These are phyloP conservation scores for Guaruba guarouba DNA, from an alignment of 2,113 vertebrate genomes.

Conservation along the genomic window DNA sequence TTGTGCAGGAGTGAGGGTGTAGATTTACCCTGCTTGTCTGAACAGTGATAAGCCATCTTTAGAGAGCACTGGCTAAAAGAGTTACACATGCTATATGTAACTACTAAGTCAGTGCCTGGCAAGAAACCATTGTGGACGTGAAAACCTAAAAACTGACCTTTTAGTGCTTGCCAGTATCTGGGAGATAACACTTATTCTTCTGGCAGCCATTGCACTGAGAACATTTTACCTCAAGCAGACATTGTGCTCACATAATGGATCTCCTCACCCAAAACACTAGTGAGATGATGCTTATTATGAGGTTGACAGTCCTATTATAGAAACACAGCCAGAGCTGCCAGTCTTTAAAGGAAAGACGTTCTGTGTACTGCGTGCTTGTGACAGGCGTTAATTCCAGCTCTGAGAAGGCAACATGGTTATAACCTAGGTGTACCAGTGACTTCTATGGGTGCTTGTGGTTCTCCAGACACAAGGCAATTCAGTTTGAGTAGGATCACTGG, in stretches of 20 bases:
- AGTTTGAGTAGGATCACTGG: not conserved
- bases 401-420: not conserved
- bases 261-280: not conserved
- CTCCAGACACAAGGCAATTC: not conserved
- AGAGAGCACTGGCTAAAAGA: not conserved
- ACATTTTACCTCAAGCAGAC: conserved; percentile 1
- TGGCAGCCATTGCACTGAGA: conserved; percentile 6
- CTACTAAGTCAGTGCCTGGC: not conserved
- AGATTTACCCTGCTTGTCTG: not conserved
- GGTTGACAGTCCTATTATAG: conserved; percentile 13
- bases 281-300: not conserved
- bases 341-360: not conserved
- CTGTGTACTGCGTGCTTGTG: not conserved
- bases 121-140: conserved; percentile 54
- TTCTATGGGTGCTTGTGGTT: not conserved
- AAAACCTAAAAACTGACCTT: conserved; percentile 47
- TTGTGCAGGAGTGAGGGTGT: not conserved
- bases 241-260: conserved; percentile 22
- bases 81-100: not conserved
- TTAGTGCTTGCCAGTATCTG: conserved; percentile 7
- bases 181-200: conserved; percentile 48
- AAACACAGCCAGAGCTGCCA: conserved; percentile 20
- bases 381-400: not conserved
- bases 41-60: not conserved
- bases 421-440: not conserved